A percentile compares a stretch with the other conserved stretches of the same genome.
Conservation (phyloP, 2,113 vertebrate genomes). For the Tychaedon coryphoeus region DNA sequence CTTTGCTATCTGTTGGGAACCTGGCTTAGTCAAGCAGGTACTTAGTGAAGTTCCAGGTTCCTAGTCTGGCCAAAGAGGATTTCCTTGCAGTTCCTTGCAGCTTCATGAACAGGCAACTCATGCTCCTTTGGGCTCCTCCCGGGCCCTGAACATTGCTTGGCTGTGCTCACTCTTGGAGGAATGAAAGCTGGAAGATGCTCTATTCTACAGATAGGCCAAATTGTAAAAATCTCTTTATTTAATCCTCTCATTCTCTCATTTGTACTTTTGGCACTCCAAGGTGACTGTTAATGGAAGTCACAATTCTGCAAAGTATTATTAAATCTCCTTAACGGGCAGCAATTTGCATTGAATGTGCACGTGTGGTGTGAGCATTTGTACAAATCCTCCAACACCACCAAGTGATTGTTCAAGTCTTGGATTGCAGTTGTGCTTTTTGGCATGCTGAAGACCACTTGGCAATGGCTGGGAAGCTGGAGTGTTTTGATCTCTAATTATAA, state of each 20-base stretch:
- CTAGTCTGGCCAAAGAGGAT: not conserved
- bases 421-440: not conserved
- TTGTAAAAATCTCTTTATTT: not conserved
- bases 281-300: not conserved
- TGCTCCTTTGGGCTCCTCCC: not conserved
- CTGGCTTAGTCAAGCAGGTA: not conserved
- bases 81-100: not conserved
- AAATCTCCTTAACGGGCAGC: not conserved
- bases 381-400: not conserved
- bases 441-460: not conserved
- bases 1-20: not conserved
- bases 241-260: not conserved
- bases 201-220: not conserved
- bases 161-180: not conserved
- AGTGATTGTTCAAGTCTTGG: not conserved
- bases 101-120: not conserved
- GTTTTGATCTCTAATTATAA: not conserved
- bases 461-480: not conserved
- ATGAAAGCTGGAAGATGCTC: not conserved
- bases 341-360: not conserved
- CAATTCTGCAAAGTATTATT: not conserved
- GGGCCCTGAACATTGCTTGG: not conserved
- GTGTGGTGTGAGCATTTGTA: rapidly evolving
- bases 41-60: not conserved
- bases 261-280: not conserved